phyloP scores from a whole-genome alignment of 2,797 vertebrate genomes.

The Emys orbicularis region DNA sequence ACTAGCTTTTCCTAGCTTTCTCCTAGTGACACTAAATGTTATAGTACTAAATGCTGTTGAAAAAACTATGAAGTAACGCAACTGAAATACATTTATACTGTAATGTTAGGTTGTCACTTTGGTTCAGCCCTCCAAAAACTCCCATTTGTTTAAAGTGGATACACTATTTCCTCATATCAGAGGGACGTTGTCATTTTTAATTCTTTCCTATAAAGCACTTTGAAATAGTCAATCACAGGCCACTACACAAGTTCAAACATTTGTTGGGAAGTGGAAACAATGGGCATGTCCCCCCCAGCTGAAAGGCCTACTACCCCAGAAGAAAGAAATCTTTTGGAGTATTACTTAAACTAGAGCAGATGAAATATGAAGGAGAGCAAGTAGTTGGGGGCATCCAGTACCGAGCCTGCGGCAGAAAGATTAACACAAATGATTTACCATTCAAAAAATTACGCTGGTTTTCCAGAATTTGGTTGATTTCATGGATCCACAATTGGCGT shows the following conservation, averaged over 20 bases:
- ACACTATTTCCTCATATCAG: constrained; percentile 15
- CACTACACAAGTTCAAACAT: constrained; percentile 61
- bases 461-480: constrained; percentile 98
- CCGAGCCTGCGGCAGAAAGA: fast-evolving
- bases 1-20: not conserved
- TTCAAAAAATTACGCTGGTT: constrained; percentile 98
- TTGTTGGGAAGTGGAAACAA: constrained; percentile 47
- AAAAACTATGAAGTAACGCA: not conserved
- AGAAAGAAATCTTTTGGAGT: not conserved
- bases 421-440: constrained; percentile 80
- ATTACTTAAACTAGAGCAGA: not conserved
- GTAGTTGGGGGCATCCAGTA: not conserved
- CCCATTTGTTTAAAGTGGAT: constrained; percentile 7
- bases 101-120: constrained; percentile 6
- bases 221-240: constrained; percentile 59
- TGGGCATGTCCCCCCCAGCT: not conserved
- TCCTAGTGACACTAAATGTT: not conserved
- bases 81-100: not conserved
- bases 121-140: constrained; percentile 33
- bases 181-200: not conserved
- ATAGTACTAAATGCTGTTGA: not conserved
- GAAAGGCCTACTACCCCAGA: constrained; percentile 10
- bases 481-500: constrained; percentile 96
- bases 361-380: not conserved
- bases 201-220: constrained; percentile 70